Evolutionary conservation across 1,140 invertebrate genomes (phyloP).

Genomic region (Diabrotica virgifera): DNA sequence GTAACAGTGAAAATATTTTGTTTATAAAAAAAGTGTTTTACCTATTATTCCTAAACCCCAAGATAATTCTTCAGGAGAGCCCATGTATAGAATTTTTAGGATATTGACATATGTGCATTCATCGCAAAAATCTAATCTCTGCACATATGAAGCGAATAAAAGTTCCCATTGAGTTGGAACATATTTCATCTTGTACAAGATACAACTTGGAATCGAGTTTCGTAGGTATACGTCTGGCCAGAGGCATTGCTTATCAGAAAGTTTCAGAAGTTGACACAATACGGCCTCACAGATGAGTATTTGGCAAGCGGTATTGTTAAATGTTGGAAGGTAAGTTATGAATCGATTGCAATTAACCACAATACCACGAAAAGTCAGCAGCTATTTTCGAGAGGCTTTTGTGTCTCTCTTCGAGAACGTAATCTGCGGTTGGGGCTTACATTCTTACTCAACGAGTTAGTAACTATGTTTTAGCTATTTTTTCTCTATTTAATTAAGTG

Average conservation of each 20-base stretch:
- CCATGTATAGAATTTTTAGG: not conserved
- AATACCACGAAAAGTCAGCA: conserved; percentile 8
- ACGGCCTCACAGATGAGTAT: conserved; percentile 11
- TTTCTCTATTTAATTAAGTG: no score
- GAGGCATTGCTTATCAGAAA: conserved; percentile 20
- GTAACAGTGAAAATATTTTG: no score
- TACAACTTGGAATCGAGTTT: conserved; percentile 17
- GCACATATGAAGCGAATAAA: conserved; percentile 11
- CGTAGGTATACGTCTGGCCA: conserved; percentile 10
- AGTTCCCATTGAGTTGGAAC: conserved; percentile 16
- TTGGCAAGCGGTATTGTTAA: conserved; percentile 12
- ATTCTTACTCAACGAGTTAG: no score
- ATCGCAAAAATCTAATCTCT: not conserved
- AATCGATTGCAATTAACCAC: conserved; percentile 21
- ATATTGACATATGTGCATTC: not conserved
- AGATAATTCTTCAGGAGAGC: not conserved
- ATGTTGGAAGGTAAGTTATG: conserved; percentile 12
- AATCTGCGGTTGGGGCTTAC: no score
- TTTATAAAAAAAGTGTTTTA: no score
- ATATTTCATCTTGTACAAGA: conserved; percentile 21
- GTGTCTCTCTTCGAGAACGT: not conserved
- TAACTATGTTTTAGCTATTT: no score
- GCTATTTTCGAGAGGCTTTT: not conserved
- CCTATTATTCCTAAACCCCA: no score
- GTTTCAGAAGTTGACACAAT: conserved; percentile 22